Evolutionary conservation across 2,797 vertebrate species (phyloP), one percentile per base, ranked within the genome.

Genomic region (Miichthys miiuy): DNA sequence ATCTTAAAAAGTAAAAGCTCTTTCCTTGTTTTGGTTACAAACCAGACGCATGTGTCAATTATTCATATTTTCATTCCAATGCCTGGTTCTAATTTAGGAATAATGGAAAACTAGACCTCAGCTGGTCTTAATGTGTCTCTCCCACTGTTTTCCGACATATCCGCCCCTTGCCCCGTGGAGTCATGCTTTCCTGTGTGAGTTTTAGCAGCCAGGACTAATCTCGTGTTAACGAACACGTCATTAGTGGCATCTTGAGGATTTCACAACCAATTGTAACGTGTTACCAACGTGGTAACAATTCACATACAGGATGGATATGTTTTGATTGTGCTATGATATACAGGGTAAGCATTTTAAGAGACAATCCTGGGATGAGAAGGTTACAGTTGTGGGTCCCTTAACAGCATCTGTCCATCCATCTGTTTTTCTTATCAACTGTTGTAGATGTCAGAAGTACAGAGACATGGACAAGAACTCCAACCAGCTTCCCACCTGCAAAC

Each of bases 181-280:
- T 51, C 41, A 75, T 20, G 7, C 41, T 81, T 80, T 87, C 79
- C 79, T 75, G 76, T 86, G 79, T 79, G 78, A 84, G 52, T 57
- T 81, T 71, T 52, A 75, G 79, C 75, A 62, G 63, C 78, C 72
- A 70, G 46, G 27, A 7, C n/a, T 63, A 27, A 73, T 57, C 25
- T 51, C 52, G 52, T 60, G 42, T 78, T 51, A 78, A 63, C 66
- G 73, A 25, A 46, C 48, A 1, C 3, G 20, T 77, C 66, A 58
- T 79, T 30, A 46, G 25, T 42, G 46, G 42, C 52, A 50, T 81
- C 58, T 63, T 57, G 65, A 83, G 13, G 38, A 64, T 34, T 57
- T 75, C 44, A 57, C 11, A 50, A 13, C 21, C 60, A 68, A 56
- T 23, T 72, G 5, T n/a, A 54, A 76, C 52, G 38, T 17, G 48